These are phyloP conservation scores for Vireo griseus DNA, from an alignment of 2,797 vertebrate genomes.

Conservation along the genomic window DNA sequence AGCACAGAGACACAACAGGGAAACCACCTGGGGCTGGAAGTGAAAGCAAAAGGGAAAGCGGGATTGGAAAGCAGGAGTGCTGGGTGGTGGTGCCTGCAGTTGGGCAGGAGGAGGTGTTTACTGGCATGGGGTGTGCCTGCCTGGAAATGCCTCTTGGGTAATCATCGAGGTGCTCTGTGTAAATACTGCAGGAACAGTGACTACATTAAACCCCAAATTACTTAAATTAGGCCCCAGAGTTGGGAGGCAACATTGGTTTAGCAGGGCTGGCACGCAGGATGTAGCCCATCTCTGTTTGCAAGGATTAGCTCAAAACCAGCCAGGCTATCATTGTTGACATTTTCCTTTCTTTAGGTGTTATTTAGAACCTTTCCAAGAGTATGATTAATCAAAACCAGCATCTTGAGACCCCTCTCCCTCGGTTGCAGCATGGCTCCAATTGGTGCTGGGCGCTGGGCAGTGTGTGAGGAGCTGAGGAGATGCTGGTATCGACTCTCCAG, in stretches of 20 bases:
- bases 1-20: background rate
- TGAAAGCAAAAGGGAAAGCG: background rate
- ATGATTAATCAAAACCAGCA: background rate
- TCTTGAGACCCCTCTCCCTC: background rate
- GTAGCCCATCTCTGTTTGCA: background rate
- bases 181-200: background rate
- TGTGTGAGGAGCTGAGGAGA: background rate
- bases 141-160: background rate
- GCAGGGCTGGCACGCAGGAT: background rate
- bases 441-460: fast-evolving
- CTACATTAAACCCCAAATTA: background rate
- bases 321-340: fast-evolving
- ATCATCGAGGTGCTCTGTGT: background rate
- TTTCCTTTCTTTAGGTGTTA: background rate
- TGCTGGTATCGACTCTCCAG: background rate
- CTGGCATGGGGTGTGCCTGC: background rate
- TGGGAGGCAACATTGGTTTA: fast-evolving
- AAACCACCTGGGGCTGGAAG: background rate
- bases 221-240: background rate
- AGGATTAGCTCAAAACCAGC: background rate
- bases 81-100: background rate
- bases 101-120: background rate
- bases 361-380: background rate
- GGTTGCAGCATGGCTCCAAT: background rate
- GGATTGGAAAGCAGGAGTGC: background rate